Evolutionary conservation across 2,888 invertebrate genomes (phyloP).

Genomic region (Pomacea canaliculata): DNA sequence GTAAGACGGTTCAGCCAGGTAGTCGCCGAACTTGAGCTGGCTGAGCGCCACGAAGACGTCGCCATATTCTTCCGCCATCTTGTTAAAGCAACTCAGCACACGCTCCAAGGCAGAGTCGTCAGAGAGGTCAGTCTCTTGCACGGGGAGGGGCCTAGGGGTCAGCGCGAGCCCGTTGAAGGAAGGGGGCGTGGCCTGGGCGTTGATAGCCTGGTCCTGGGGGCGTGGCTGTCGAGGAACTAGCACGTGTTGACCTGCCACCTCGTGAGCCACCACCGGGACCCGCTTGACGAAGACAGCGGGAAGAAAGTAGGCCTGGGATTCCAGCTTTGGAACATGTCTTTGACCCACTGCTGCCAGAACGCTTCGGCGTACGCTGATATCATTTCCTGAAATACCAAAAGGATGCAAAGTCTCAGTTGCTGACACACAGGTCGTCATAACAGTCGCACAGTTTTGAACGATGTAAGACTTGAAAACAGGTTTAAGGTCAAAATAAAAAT

Average conservation of each 20-base stretch:
- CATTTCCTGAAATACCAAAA: too few species aligned
- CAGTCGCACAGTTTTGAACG: too few species aligned
- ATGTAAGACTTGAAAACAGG: too few species aligned
- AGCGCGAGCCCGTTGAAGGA: neutral
- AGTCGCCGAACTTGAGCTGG: conserved; percentile 4
- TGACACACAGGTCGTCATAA: too few species aligned
- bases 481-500: too few species aligned
- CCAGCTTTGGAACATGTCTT: neutral
- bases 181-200: neutral
- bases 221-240: neutral
- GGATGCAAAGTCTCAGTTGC: too few species aligned
- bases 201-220: neutral
- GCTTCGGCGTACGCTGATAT: too few species aligned
- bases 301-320: neutral
- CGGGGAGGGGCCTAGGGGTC: neutral
- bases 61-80: neutral
- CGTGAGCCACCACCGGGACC: neutral
- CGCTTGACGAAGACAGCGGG: neutral
- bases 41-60: neutral
- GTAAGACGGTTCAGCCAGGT: neutral
- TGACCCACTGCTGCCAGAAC: neutral
- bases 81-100: neutral
- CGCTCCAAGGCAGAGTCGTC: neutral
- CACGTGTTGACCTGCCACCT: neutral
- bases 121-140: neutral